Evolutionary conservation across 2,797 vertebrate species (phyloP).

Genomic region (Moxostoma hubbsi): DNA sequence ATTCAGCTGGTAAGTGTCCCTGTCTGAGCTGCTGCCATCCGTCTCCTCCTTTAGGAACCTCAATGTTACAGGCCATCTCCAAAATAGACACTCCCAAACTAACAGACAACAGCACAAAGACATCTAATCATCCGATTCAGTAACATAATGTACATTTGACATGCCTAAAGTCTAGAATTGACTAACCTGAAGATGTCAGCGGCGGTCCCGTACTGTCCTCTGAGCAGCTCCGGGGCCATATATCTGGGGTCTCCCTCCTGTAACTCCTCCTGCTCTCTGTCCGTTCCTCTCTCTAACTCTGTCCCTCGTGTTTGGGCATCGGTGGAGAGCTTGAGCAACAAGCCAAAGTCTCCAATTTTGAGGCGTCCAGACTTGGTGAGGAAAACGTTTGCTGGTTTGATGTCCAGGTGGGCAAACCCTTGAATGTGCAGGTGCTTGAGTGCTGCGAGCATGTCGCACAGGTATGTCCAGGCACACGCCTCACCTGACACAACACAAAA

Average conservation of each 20-base stretch:
- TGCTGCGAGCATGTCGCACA: conserved; percentile 86
- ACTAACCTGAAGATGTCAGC: conserved; percentile 89
- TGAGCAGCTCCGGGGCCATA: conserved; percentile 89
- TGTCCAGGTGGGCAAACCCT: conserved; percentile 86
- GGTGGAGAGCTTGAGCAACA: conserved; percentile 79
- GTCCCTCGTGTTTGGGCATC: neutral
- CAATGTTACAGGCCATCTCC: conserved; percentile 89
- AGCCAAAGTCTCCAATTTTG: conserved; percentile 91
- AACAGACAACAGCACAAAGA: conserved; percentile 20
- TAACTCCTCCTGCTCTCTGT: conserved; percentile 72
- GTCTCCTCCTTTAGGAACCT: conserved; percentile 87
- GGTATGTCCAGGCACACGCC: conserved; percentile 79
- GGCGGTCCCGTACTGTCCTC: conserved; percentile 81
- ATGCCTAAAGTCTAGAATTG: neutral
- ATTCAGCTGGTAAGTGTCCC: conserved; percentile 83
- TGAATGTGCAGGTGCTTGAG: conserved; percentile 84
- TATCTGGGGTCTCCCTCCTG: conserved; percentile 91
- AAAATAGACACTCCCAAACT: conserved; percentile 89
- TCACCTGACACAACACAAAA: conserved; percentile 68
- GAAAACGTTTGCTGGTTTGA: conserved; percentile 91
- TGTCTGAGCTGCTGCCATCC: conserved; percentile 89
- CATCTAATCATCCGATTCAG: neutral
- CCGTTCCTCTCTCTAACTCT: conserved; percentile 35
- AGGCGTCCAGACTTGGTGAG: conserved; percentile 82
- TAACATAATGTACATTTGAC: no score